Conservation (phyloP, 2,113 vertebrate genomes). For the Neopipo cinnamomea region DNA sequence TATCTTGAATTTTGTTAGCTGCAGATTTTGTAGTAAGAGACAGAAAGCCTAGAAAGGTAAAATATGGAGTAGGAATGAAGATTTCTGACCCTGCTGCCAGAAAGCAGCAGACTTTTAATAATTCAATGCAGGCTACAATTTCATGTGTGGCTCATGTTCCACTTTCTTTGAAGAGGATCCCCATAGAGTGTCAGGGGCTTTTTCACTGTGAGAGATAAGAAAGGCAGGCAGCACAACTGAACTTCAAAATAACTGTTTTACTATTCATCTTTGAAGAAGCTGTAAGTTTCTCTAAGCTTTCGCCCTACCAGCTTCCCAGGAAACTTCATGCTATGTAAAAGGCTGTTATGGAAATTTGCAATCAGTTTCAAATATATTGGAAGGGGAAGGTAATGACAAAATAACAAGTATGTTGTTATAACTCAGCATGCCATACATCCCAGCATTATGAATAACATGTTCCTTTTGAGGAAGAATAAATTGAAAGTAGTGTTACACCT, state of each 20-base stretch:
- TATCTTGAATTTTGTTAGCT: conserved; percentile 10
- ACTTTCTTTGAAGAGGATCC: conserved; percentile 33
- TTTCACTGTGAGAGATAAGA: background rate
- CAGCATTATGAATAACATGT: background rate
- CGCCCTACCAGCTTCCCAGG: background rate
- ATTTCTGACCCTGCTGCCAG: background rate
- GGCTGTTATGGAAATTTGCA: background rate
- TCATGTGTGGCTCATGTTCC: background rate
- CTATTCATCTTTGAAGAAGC: background rate
- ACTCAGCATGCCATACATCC: background rate
- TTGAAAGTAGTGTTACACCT: background rate
- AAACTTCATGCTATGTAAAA: background rate
- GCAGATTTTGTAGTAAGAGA: background rate
- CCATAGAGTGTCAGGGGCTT: background rate
- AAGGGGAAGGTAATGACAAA: background rate
- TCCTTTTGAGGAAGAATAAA: background rate
- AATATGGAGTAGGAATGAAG: background rate
- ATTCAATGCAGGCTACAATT: conserved; percentile 46
- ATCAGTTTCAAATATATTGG: background rate
- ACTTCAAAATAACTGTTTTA: conserved; percentile 34
- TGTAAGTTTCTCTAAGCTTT: background rate
- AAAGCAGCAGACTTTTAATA: conserved; percentile 40
- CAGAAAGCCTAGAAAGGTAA: background rate
- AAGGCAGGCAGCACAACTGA: background rate
- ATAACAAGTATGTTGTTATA: background rate